These are phyloP conservation scores for Lanius collurio DNA, from an alignment of 2,113 vertebrate genomes.

Conservation along the genomic window DNA sequence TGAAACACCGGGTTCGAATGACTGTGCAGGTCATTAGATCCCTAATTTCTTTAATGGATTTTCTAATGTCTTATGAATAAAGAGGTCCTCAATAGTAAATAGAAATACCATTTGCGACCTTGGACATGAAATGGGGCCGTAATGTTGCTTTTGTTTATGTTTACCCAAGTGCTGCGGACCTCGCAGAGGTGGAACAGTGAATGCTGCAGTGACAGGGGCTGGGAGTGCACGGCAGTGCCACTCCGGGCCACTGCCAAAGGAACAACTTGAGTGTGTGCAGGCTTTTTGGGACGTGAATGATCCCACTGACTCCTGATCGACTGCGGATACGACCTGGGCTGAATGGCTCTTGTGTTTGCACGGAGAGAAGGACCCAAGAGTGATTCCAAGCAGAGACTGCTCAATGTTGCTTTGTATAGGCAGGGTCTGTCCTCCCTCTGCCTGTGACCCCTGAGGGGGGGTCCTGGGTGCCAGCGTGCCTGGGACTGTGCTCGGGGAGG, in stretches of 20 bases:
- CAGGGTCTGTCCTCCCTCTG: not conserved
- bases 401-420: not conserved
- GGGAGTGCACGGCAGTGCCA: not conserved
- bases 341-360: not conserved
- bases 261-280: rapidly evolving
- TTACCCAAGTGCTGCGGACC: not conserved
- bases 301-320: not conserved
- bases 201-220: not conserved
- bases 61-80: conserved; percentile 49
- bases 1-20: not conserved
- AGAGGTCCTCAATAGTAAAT: conserved; percentile 4
- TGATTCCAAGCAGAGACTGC: not conserved
- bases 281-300: not conserved
- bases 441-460: not conserved
- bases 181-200: not conserved
- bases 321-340: not conserved
- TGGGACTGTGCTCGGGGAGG: rapidly evolving
- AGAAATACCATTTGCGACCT: conserved; percentile 18
- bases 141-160: not conserved
- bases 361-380: not conserved
- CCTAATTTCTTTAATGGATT: conserved; percentile 56
- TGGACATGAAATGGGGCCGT: not conserved
- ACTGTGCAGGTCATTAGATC: conserved; percentile 6
- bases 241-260: not conserved
- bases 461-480: not conserved